Evolutionary conservation across 2,113 vertebrate genomes (phyloP).

Genomic region (Cacatua alba): DNA sequence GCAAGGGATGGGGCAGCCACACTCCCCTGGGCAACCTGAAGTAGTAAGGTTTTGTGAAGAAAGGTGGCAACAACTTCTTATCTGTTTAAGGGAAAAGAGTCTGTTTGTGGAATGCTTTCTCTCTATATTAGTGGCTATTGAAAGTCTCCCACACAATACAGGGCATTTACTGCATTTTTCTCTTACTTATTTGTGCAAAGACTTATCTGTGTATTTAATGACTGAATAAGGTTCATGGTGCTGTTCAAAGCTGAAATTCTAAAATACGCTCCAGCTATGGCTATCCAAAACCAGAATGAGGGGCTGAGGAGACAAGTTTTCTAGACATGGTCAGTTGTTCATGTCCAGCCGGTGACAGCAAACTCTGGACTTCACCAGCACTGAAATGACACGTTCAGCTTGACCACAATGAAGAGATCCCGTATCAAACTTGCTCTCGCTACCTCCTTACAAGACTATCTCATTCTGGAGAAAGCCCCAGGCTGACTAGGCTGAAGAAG

Average conservation of each 20-base stretch:
- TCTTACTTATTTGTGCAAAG: neutral
- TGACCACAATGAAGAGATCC: neutral
- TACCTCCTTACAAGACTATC: neutral
- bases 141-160: neutral
- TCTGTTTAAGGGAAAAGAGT: neutral
- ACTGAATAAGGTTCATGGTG: fast-evolving
- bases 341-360: neutral
- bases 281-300: neutral
- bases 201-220: neutral
- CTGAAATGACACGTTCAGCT: fast-evolving
- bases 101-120: neutral
- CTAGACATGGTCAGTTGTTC: neutral
- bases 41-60: neutral
- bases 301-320: neutral
- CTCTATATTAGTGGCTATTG: fast-evolving
- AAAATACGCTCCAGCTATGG: neutral
- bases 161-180: neutral
- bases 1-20: neutral
- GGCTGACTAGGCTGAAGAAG: neutral
- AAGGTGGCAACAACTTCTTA: neutral
- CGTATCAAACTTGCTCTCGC: fast-evolving
- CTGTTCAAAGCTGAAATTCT: neutral
- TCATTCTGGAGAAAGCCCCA: neutral
- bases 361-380: neutral
- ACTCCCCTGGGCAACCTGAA: neutral